These are phyloP conservation scores for Nesoenas mayeri DNA, from an alignment of 2,113 vertebrate genomes.

Conservation along the genomic window DNA sequence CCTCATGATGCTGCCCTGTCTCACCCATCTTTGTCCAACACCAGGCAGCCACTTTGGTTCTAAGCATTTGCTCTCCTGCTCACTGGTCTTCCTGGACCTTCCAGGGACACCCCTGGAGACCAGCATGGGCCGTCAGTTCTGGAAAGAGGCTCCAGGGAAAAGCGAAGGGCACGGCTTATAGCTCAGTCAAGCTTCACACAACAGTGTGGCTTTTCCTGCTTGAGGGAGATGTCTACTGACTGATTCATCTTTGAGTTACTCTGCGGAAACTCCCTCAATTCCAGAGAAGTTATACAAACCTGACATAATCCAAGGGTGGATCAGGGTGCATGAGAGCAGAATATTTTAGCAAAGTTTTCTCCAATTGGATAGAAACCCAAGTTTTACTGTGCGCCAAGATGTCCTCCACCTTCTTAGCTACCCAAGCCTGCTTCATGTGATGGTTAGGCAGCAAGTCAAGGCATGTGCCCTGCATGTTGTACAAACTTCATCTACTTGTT, in stretches of 20 bases:
- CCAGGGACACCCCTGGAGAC: neutral
- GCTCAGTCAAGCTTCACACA: neutral
- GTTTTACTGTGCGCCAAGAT: too few relatives aligned
- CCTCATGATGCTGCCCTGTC: neutral
- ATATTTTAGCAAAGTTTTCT: neutral
- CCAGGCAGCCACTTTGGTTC: neutral
- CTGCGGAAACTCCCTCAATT: neutral
- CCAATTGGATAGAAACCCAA: neutral
- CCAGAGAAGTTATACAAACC: neutral
- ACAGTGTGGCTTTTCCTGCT: neutral
- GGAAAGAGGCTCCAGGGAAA: neutral
- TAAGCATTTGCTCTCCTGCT: neutral
- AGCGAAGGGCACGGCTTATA: fast-evolving
- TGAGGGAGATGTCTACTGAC: neutral
- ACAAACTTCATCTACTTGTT: neutral
- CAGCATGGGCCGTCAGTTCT: neutral
- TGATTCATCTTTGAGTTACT: neutral
- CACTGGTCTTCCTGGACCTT: neutral
- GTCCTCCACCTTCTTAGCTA: neutral
- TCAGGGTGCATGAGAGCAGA: neutral
- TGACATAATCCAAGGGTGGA: neutral
- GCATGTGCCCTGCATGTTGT: fast-evolving
- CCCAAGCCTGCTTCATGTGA: neutral
- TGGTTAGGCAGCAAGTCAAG: neutral
- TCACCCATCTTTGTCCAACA: neutral